Evolutionary conservation across 37 sponge, comb jelly and placozoan species (phyloP), one percentile per base, ranked within the genome.

Genomic region (Ephydatia muelleri): DNA sequence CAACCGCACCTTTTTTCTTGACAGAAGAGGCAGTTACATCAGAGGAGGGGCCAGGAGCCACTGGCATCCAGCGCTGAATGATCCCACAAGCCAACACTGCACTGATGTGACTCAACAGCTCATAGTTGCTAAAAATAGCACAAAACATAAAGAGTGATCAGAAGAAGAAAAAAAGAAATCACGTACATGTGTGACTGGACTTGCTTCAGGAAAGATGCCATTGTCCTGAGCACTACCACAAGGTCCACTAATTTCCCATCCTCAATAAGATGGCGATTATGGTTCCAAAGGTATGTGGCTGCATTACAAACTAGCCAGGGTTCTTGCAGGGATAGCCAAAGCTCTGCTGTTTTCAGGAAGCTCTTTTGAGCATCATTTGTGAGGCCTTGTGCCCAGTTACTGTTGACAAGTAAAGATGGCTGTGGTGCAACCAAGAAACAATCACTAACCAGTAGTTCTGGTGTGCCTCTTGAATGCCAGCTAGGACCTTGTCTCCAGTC

Each of bases 271-370:
- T 83, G 74, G 2, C 80, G 80, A 64, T 76, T 82, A 70, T 96
- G 91, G 87, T 96, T 96, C 89, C 89, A 96, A 2, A 96, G 67
- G 84, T 93, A 96, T 25, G 83, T 84, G 36, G 83, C 82, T 19
- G 88, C 84, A 75, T 93, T 96, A 87, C 33, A 38, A 23, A 93
- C 88, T 14, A 93, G 40, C 89, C 84, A 88, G 22, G 75, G 70
- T 68, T 96, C 96, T 16, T 73, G 83, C 26, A 96, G 75, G 19
- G n/a, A 38, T 8, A 35, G 0, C 6, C 93, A 93, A 27, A 92
- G 69, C 68, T 90, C 83, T 25, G 87, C 93, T 57, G 86, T 83
- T 40, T 77, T 38, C 38, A 91, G 66, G 69, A 96, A 93, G 67
- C 80, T 43, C 39, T 57, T 23, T 11, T 78, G 25, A 31, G 84